Conservation (phyloP, 2,797 vertebrate species). For the Oophaga sylvatica region DNA sequence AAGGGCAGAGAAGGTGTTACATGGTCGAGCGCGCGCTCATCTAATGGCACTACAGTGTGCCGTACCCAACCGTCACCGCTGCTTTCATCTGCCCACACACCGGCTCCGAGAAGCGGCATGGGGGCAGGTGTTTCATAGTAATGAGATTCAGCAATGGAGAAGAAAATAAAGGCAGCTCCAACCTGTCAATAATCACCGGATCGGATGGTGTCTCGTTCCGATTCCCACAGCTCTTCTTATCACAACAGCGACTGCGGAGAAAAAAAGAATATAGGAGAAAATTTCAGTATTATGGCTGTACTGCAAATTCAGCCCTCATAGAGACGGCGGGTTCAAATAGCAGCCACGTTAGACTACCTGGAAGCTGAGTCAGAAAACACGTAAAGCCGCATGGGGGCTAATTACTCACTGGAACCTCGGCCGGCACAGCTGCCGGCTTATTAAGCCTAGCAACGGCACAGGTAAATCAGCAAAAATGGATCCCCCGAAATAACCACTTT, state of each 20-base stretch:
- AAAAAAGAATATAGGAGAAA: constrained; percentile 77
- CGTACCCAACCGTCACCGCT: constrained; percentile 31
- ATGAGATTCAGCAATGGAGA: constrained; percentile 67
- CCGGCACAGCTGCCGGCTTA: constrained; percentile 71
- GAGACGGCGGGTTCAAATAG: constrained; percentile 77
- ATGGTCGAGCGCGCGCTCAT: constrained; percentile 33
- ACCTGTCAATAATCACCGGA: constrained; percentile 99
- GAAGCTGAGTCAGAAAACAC: constrained; percentile 68
- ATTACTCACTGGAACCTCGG: constrained; percentile 77
- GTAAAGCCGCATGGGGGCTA: constrained; percentile 78
- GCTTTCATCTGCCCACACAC: constrained; percentile 64
- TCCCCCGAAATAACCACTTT: constrained; percentile 6
- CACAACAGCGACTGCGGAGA: constrained; percentile 88
- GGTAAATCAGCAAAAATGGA: constrained; percentile 37
- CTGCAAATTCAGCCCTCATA: constrained; percentile 78
- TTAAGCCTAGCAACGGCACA: constrained; percentile 26
- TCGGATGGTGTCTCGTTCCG: constrained; percentile 99
- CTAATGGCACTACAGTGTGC: neutral
- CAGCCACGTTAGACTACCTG: constrained; percentile 59
- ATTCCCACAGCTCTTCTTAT: constrained; percentile 99
- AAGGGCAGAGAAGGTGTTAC: constrained; percentile 47
- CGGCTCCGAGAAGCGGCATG: constrained; percentile 71
- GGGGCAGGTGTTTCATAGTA: constrained; percentile 78
- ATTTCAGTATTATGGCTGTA: constrained; percentile 77
- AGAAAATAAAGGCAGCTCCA: constrained; percentile 81